Percentiles rank a stretch among this genome's conserved stretches.
These are phyloP conservation scores for Tetragnatha montana DNA, from an alignment of 2,888 invertebrate species.

Conservation along the genomic window DNA sequence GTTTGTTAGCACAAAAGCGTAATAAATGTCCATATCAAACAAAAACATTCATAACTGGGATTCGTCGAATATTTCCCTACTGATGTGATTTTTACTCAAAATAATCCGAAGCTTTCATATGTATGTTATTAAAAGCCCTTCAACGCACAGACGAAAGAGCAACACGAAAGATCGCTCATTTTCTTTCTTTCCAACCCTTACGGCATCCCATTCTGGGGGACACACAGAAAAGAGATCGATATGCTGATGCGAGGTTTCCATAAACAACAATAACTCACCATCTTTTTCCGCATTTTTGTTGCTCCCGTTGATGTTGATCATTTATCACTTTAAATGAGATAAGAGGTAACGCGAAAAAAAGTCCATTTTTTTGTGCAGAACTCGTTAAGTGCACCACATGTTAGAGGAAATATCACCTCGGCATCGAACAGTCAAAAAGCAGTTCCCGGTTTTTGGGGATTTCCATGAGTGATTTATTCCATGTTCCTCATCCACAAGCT, in stretches of 20 bases:
- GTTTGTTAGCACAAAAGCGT: too few relatives aligned
- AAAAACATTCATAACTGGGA: too few relatives aligned
- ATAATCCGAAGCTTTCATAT: too few relatives aligned
- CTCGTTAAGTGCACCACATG: slow-evolving; percentile 14
- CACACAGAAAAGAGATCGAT: background rate
- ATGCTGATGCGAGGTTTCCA: background rate
- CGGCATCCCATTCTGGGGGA: background rate
- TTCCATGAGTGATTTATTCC: slow-evolving; percentile 20
- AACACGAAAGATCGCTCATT: background rate
- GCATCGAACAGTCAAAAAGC: background rate
- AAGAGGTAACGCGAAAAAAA: slow-evolving; percentile 4
- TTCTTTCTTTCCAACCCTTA: background rate
- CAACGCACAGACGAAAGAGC: background rate
- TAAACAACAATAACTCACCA: background rate
- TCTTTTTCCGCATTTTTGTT: background rate
- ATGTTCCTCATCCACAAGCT: background rate
- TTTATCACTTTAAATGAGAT: slow-evolving; percentile 28
- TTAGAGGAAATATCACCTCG: background rate
- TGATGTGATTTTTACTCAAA: too few relatives aligned
- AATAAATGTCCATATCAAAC: too few relatives aligned
- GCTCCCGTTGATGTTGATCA: slow-evolving; percentile 19
- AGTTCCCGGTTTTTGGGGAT: background rate
- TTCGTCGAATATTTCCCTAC: too few relatives aligned
- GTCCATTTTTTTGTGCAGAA: slow-evolving; percentile 15
- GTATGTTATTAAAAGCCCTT: too few relatives aligned